Percentiles rank a stretch among this genome's conserved stretches.
Conservation (phyloP, 2,113 vertebrate genomes). For the Cygnus atratus region DNA sequence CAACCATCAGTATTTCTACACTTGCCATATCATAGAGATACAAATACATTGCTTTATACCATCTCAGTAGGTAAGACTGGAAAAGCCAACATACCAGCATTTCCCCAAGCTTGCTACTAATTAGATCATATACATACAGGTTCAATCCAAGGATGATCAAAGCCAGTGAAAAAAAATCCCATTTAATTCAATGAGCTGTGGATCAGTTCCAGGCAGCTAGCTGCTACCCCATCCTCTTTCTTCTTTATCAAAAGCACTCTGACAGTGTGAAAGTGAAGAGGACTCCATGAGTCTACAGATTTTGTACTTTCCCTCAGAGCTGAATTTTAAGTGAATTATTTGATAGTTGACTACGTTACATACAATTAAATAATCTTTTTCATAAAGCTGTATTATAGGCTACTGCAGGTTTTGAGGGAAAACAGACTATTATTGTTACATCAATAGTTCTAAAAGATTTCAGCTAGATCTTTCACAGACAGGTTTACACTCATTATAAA, state of each 20-base stretch:
- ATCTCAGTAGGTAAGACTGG: neutral
- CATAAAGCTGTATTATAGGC: neutral
- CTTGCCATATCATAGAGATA: neutral
- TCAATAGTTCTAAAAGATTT: neutral
- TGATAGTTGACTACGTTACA: neutral
- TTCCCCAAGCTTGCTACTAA: neutral
- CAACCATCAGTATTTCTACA: neutral
- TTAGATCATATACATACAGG: constrained; percentile 11
- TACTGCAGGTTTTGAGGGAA: neutral
- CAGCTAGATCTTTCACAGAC: neutral
- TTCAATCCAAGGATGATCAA: constrained; percentile 27
- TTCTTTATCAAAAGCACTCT: constrained; percentile 33
- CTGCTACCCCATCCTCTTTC: constrained; percentile 5
- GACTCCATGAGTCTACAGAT: neutral
- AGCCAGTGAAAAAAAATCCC: constrained; percentile 12
- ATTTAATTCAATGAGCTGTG: constrained; percentile 4
- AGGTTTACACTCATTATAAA: neutral
- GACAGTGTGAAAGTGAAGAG: neutral
- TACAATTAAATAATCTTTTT: neutral
- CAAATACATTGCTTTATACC: neutral
- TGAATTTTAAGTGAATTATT: constrained; percentile 23
- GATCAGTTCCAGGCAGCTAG: constrained; percentile 24
- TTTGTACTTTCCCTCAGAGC: neutral
- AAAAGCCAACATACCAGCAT: neutral
- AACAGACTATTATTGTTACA: neutral